Evolutionary conservation across 2,888 invertebrate genomes (phyloP), one percentile per base, ranked within the genome.

Genomic region (Drosophila paramelanica): DNA sequence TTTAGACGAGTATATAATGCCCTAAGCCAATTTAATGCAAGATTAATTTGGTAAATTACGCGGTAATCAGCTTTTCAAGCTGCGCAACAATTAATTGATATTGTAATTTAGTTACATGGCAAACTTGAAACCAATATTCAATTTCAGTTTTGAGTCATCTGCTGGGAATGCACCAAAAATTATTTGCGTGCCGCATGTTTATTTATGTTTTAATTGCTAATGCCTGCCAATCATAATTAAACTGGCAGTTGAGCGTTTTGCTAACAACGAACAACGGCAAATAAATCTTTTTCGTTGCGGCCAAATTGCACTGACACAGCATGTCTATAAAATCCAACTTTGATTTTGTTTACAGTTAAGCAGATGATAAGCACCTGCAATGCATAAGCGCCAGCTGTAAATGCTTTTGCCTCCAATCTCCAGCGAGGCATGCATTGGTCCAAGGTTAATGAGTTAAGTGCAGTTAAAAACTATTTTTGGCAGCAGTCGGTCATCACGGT

Each of bases 1-100:
- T 8, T 39, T 14, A 39, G 39, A 14, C 14, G 17, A 10, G 50
- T 61, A 64, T 55, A 58, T 36, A 66, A 60, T 53, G 31, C 31
- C 31, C 71, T 69, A 77, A 76, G 88, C 87, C 66, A 83, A 83
- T 86, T 86, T 73, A 77, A 81, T 73, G 68, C 69, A 74, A 69
- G 75, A 77, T 87, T 81, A 82, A 68, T 73, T 67, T 61, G 69
- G 53, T 73, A 83, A 78, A 88, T 82, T 73, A 53, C 11, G 41
- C 41, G 17, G 23, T 45, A 60, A 72, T 53, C 39, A 45, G 17
- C 38, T 14, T 17, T 23, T 43, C 17, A 20, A 14, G 31, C 27
- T 23, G n/a, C 47, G 10, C 23, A 23, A 59, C 52, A 59, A 47
- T 52, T 58, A 62, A 61, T 70, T 62, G 36, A 55, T 73, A 77